Percentiles rank a stretch among this genome's conserved stretches.
phyloP scores from a whole-genome alignment of 2,797 vertebrate genomes.

The Acrossocheilus wenchowensis region DNA sequence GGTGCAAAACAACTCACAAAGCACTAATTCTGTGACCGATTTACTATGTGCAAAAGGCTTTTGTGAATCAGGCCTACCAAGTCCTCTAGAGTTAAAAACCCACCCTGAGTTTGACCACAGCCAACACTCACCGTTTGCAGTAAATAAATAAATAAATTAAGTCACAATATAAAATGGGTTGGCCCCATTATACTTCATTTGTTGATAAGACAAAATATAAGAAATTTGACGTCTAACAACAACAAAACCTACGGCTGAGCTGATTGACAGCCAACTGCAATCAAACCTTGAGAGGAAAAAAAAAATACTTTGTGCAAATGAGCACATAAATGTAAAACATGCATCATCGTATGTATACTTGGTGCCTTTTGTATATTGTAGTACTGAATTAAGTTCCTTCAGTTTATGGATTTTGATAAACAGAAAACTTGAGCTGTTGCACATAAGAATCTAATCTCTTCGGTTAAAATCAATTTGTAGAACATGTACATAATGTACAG shows the following conservation, averaged over 20 bases:
- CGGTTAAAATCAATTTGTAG: conserved; percentile 55
- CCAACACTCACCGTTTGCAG: conserved; percentile 61
- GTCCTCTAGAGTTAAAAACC: conserved; percentile 54
- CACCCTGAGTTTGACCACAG: conserved; percentile 64
- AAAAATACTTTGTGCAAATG: conserved; percentile 56
- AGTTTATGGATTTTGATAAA: conserved; percentile 41
- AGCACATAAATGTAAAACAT: conserved; percentile 56
- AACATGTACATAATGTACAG: conserved; percentile 61
- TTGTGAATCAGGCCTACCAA: conserved; percentile 54
- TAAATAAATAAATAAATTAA: conserved; percentile 74
- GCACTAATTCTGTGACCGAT: conserved; percentile 26
- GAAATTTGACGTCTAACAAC: conserved; percentile 65
- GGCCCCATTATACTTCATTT: conserved; percentile 69
- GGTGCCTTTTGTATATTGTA: conserved; percentile 48
- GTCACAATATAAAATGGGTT: conserved; percentile 67
- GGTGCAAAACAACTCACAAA: conserved; percentile 33
- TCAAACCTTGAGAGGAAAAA: conserved; percentile 51
- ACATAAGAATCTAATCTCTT: conserved; percentile 57
- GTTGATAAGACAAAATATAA: conserved; percentile 65
- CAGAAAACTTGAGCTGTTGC: conserved; percentile 52
- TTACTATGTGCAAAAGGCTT: conserved; percentile 26
- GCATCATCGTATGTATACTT: conserved; percentile 43
- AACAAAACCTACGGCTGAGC: conserved; percentile 59
- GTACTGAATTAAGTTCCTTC: conserved; percentile 44
- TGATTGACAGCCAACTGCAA: conserved; percentile 54